A percentile compares a stretch with the other conserved stretches of the same genome.
Conservation (phyloP, 1,140 invertebrate species). For the Halesus radiatus region DNA sequence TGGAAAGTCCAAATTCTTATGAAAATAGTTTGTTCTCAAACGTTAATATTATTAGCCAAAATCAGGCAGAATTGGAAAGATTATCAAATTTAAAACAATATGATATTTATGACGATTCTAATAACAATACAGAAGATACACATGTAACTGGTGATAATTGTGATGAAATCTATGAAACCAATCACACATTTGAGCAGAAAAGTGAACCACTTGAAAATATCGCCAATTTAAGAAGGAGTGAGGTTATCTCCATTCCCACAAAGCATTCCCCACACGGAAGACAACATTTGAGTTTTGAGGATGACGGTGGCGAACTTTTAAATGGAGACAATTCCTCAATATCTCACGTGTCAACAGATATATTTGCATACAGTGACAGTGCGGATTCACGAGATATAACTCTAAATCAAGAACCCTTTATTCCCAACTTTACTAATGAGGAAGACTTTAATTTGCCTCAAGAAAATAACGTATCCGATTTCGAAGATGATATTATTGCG, state of each 20-base stretch:
- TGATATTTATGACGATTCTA: not conserved
- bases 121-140: conserved; percentile 10
- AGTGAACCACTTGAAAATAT: conserved; percentile 3
- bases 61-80: conserved; percentile 7
- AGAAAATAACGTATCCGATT: conserved; percentile 56
- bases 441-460: not conserved
- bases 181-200: not conserved
- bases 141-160: not conserved
- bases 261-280: not conserved
- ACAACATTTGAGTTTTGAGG: not conserved
- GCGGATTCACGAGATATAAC: not conserved
- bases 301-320: not conserved
- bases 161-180: not conserved
- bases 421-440: not conserved
- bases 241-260: conserved; percentile 3
- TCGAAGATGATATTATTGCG: conserved; percentile 68
- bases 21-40: conserved; percentile 46
- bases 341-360: conserved; percentile 13
- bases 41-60: conserved; percentile 26
- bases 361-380: conserved; percentile 15
- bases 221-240: conserved; percentile 3
- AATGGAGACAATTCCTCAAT: conserved; percentile 1
- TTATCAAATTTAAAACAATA: not conserved
- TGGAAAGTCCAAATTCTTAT: conserved; percentile 51
- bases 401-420: not conserved